A percentile compares a stretch with the other conserved stretches of the same genome.
Conservation (phyloP, 2,797 vertebrate genomes). For the Danio albolineatus region DNA sequence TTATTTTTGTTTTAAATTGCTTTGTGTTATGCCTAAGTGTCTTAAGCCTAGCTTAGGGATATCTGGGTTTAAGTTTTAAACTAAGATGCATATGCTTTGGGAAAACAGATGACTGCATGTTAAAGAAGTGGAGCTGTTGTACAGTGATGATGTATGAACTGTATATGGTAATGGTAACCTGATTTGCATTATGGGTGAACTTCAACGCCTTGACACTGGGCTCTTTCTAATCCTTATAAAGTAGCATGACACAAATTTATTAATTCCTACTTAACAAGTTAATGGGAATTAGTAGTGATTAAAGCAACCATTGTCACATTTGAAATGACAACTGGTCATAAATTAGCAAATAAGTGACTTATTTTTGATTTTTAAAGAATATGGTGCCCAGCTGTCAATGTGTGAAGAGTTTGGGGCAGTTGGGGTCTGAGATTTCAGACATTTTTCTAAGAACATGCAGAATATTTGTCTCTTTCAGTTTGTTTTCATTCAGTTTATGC, state of each 20-base stretch:
- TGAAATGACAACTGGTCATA: neutral
- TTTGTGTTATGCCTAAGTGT: conserved; percentile 43
- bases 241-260: neutral
- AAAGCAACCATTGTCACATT: neutral
- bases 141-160: conserved; percentile 41
- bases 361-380: neutral
- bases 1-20: conserved; percentile 53
- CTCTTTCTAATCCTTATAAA: neutral
- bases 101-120: conserved; percentile 54
- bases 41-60: conserved; percentile 34
- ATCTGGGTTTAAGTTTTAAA: conserved; percentile 43
- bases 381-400: conserved; percentile 53
- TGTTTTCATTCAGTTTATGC: conserved; percentile 35
- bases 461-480: conserved; percentile 38
- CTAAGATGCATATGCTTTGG: conserved; percentile 42
- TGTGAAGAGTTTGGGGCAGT: conserved; percentile 52
- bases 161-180: conserved; percentile 17
- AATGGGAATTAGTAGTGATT: conserved; percentile 8
- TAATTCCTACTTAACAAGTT: conserved; percentile 20
- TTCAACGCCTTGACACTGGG: conserved; percentile 58
- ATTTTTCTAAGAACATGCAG: conserved; percentile 40
- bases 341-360: neutral
- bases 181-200: conserved; percentile 50
- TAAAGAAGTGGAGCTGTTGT: conserved; percentile 38
- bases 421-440: conserved; percentile 28